Evolutionary conservation across 2,888 invertebrate genomes (phyloP).

Genomic region (Lasius platythorax): DNA sequence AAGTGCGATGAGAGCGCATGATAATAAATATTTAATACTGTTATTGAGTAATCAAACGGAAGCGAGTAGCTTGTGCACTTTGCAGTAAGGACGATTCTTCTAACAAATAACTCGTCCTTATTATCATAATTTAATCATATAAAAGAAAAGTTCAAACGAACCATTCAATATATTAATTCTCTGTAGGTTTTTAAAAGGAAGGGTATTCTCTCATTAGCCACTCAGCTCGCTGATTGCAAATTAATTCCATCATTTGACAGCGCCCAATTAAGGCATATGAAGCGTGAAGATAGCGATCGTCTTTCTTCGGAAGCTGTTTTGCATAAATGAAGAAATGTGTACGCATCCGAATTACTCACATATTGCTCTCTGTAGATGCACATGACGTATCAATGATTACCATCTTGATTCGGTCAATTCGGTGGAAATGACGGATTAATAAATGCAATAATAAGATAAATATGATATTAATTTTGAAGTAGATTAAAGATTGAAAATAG

Average conservation of each 20-base stretch:
- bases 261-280: conserved; percentile 84
- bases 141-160: conserved; percentile 32
- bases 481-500: neutral
- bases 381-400: conserved; percentile 56
- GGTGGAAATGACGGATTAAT: neutral
- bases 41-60: conserved; percentile 50
- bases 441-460: neutral
- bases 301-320: conserved; percentile 69
- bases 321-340: conserved; percentile 40
- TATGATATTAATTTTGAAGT: neutral
- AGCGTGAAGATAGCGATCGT: conserved; percentile 81
- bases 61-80: neutral
- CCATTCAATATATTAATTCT: conserved; percentile 41
- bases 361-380: conserved; percentile 17
- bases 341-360: conserved; percentile 17
- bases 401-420: conserved; percentile 16
- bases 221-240: conserved; percentile 79
- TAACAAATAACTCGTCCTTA: neutral
- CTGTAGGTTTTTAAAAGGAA: conserved; percentile 39
- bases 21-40: conserved; percentile 39
- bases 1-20: conserved; percentile 7
- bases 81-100: conserved; percentile 23
- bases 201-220: conserved; percentile 74
- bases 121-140: conserved; percentile 53
- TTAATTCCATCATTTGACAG: conserved; percentile 81